Percentiles rank a stretch among this genome's conserved stretches.
phyloP scores from a whole-genome alignment of 2,888 invertebrate genomes.

The Pinctada fucata region DNA sequence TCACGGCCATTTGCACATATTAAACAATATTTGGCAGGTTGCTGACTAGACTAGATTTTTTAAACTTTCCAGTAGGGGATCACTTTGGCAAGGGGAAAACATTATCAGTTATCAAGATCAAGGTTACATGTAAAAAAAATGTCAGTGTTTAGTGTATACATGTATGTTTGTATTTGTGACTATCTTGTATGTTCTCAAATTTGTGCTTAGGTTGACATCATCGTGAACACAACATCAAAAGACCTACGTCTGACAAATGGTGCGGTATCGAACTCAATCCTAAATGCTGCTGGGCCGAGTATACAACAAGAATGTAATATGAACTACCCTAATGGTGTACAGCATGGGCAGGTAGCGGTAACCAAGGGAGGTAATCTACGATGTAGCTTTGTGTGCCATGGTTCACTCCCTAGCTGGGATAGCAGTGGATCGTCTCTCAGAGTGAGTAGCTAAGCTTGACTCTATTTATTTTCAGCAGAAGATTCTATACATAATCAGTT shows the following conservation, averaged over 20 bases:
- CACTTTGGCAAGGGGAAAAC: too few relatives aligned
- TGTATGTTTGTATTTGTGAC: too few relatives aligned
- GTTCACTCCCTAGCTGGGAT: constrained; percentile 51
- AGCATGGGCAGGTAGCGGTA: constrained; percentile 54
- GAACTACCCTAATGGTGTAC: constrained; percentile 51
- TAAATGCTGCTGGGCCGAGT: constrained; percentile 49
- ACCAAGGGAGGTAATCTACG: constrained; percentile 53
- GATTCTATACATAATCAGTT: too few relatives aligned
- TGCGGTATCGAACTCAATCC: constrained; percentile 54
- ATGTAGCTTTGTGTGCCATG: constrained; percentile 54
- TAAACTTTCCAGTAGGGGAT: too few relatives aligned
- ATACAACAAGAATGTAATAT: constrained; percentile 54
- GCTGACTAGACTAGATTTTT: too few relatives aligned
- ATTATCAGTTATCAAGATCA: too few relatives aligned
- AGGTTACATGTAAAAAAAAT: too few relatives aligned
- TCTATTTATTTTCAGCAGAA: too few relatives aligned
- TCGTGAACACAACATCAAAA: constrained; percentile 63
- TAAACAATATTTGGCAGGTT: too few relatives aligned
- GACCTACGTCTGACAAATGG: constrained; percentile 58
- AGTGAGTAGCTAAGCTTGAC: constrained; percentile 4
- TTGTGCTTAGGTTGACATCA: constrained; percentile 60
- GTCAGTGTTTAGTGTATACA: too few relatives aligned
- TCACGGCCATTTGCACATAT: too few relatives aligned
- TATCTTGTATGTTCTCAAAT: too few relatives aligned
- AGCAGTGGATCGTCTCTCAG: constrained; percentile 24